Conservation (phyloP, 2,888 invertebrate genomes). For the Odontocolon sp. region DNA sequence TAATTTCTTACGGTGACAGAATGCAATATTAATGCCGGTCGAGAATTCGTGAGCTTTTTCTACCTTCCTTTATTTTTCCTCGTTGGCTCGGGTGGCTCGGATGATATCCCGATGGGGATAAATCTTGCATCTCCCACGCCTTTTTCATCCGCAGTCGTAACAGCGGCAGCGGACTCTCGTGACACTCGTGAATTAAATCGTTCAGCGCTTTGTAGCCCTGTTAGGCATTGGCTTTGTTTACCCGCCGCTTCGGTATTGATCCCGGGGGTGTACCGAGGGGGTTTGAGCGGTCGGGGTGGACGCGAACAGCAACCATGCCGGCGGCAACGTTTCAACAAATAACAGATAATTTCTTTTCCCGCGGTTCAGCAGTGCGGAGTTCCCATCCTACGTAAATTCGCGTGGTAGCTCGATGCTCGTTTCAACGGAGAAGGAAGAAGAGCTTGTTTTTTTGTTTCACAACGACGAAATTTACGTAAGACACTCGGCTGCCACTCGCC, state of each 20-base stretch:
- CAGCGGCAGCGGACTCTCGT: conserved; percentile 30
- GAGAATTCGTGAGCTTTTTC: conserved; percentile 65
- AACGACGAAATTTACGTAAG: conserved; percentile 53
- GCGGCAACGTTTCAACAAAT: conserved; percentile 62
- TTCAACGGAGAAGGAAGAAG: conserved; percentile 18
- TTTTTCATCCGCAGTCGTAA: conserved; percentile 20
- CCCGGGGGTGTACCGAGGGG: conserved; percentile 24
- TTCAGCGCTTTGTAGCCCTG: conserved; percentile 65
- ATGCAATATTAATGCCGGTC: conserved; percentile 73
- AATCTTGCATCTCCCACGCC: conserved; percentile 63
- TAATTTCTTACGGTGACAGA: conserved; percentile 71
- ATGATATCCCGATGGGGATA: conserved; percentile 64
- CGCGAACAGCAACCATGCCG: neutral
- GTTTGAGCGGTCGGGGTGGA: conserved; percentile 30
- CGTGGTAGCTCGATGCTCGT: conserved; percentile 59
- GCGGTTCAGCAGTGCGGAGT: conserved; percentile 63
- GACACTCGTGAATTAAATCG: conserved; percentile 69
- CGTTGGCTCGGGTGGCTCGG: conserved; percentile 46
- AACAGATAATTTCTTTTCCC: conserved; percentile 68
- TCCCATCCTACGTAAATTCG: conserved; percentile 53
- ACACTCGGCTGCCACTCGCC: conserved; percentile 2
- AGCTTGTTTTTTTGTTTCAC: conserved; percentile 33
- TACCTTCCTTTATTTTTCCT: conserved; percentile 34
- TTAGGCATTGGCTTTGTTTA: conserved; percentile 66
- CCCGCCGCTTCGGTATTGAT: conserved; percentile 66